These are phyloP conservation scores for Melanotaenia boesemani DNA, from an alignment of 2,797 vertebrate species.

Conservation along the genomic window DNA sequence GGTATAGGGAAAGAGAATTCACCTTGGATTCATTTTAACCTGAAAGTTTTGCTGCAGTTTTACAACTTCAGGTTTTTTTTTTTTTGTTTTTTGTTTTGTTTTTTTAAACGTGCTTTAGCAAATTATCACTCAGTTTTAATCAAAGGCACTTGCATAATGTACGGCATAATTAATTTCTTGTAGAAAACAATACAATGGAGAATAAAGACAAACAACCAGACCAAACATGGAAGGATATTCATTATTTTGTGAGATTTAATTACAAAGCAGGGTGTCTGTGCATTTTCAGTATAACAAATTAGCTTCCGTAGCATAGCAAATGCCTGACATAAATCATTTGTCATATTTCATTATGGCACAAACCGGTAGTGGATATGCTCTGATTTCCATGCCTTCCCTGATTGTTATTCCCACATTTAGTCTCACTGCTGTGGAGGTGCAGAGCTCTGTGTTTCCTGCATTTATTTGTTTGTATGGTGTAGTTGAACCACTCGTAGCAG, in stretches of 20 bases:
- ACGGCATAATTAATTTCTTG: constrained; percentile 58
- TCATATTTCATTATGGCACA: constrained; percentile 74
- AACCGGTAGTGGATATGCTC: constrained; percentile 64
- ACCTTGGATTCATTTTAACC: neutral
- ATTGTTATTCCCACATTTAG: constrained; percentile 32
- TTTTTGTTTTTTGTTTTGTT: neutral
- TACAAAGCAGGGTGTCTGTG: constrained; percentile 71
- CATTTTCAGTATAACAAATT: constrained; percentile 76
- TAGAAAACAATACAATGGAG: constrained; percentile 57
- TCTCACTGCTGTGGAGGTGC: neutral
- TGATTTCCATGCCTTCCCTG: constrained; percentile 57
- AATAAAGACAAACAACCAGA: constrained; percentile 68
- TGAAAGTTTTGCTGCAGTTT: neutral
- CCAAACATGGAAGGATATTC: constrained; percentile 73
- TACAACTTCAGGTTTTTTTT: constrained; percentile 20
- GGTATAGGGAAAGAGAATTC: neutral
- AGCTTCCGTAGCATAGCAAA: constrained; percentile 77
- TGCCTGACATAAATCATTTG: constrained; percentile 80
- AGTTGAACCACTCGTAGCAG: constrained; percentile 13
- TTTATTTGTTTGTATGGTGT: neutral
- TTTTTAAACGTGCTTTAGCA: constrained; percentile 27
- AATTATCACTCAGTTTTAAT: constrained; percentile 61
- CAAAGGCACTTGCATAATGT: constrained; percentile 63
- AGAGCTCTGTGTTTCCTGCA: constrained; percentile 7
- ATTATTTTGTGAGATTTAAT: constrained; percentile 81